Conservation (phyloP, 2,113 vertebrate genomes). For the Bubo bubo region DNA sequence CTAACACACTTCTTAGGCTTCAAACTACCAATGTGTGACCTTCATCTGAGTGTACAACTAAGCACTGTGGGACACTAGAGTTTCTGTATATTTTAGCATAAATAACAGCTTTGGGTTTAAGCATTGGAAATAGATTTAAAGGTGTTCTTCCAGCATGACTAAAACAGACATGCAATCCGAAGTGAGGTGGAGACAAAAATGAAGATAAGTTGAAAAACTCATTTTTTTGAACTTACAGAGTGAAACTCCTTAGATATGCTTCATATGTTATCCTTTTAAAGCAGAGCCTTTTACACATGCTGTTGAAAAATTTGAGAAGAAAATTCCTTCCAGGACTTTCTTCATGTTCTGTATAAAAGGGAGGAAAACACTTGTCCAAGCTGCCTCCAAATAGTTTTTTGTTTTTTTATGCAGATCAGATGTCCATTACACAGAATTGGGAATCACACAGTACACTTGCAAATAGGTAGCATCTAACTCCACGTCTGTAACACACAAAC, state of each 20-base stretch:
- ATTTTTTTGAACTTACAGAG: neutral
- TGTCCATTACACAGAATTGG: neutral
- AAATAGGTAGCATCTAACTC: neutral
- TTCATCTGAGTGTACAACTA: neutral
- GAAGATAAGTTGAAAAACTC: neutral
- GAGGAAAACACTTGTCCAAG: neutral
- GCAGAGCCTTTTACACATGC: neutral
- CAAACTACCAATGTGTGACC: neutral
- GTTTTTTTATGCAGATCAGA: neutral
- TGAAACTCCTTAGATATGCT: rapidly evolving
- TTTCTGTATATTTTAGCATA: neutral
- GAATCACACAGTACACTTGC: neutral
- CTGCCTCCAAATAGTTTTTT: neutral
- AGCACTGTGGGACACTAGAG: neutral
- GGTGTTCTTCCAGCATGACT: neutral
- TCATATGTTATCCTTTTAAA: neutral
- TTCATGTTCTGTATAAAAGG: neutral
- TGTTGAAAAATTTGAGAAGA: neutral
- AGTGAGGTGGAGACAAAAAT: neutral
- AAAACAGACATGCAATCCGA: neutral
- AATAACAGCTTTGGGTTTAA: neutral
- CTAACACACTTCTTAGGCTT: neutral
- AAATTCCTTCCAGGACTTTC: neutral
- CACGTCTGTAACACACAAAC: neutral
- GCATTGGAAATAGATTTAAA: neutral